Percentiles rank a stretch among this genome's conserved stretches.
These are phyloP conservation scores for Chelonus insularis DNA, from an alignment of 1,140 invertebrate genomes.

Conservation along the genomic window DNA sequence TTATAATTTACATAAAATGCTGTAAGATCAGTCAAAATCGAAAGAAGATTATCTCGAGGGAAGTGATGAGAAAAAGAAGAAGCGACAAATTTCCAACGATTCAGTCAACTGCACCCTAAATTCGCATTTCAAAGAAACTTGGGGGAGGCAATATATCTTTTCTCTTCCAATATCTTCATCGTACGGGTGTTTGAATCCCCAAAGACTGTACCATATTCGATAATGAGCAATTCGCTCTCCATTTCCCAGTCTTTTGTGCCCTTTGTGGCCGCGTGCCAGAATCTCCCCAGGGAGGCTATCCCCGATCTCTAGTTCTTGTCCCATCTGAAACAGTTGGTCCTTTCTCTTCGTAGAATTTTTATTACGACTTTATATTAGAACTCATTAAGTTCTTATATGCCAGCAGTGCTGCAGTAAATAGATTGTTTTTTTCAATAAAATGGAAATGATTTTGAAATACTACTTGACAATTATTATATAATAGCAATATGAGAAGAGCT, in stretches of 20 bases:
- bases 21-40: background rate
- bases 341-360: background rate
- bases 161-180: constrained; percentile 8
- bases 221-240: constrained; percentile 52
- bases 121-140: constrained; percentile 8
- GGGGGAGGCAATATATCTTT: constrained; percentile 4
- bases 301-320: background rate
- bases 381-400: background rate
- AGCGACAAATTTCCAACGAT: constrained; percentile 37
- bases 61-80: constrained; percentile 3
- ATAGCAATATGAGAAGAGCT: too few relatives aligned
- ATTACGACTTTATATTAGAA: background rate
- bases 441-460: too few relatives aligned
- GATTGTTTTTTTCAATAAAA: too few relatives aligned
- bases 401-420: too few relatives aligned
- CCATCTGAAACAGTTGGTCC: constrained; percentile 1
- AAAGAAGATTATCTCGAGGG: constrained; percentile 12
- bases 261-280: constrained; percentile 41
- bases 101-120: constrained; percentile 29
- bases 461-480: too few relatives aligned
- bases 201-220: constrained; percentile 36
- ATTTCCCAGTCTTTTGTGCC: constrained; percentile 48
- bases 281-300: background rate
- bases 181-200: constrained; percentile 22
- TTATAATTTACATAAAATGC: background rate